Evolutionary conservation across 2,888 invertebrate species (phyloP).

Genomic region (Diadegma fenestrale): DNA sequence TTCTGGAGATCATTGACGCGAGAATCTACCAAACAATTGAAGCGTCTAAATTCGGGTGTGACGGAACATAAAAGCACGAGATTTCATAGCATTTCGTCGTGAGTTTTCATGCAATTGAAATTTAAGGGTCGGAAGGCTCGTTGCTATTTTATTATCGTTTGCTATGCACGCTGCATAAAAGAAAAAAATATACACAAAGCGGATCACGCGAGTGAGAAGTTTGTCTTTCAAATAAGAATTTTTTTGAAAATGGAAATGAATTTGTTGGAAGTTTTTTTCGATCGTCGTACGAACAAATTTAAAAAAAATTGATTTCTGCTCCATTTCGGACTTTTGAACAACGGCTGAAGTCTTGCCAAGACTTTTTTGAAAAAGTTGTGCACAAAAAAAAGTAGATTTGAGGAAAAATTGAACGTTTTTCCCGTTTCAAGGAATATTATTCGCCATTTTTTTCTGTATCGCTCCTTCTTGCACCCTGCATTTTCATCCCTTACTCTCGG

Average conservation of each 20-base stretch:
- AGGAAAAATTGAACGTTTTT: too few species aligned
- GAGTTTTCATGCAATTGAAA: too few species aligned
- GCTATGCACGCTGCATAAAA: too few species aligned
- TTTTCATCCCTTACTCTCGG: not conserved
- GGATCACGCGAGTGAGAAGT: slow-evolving; percentile 54
- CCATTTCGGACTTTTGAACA: not conserved
- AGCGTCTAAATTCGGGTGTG: too few species aligned
- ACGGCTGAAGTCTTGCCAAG: not conserved
- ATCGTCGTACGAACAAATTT: slow-evolving; percentile 56
- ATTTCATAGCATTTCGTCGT: too few species aligned
- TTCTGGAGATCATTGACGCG: not conserved
- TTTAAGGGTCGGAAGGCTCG: too few species aligned
- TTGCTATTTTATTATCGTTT: too few species aligned
- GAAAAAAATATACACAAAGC: not conserved
- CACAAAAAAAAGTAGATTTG: not conserved
- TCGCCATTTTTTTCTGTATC: not conserved
- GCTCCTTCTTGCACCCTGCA: not conserved
- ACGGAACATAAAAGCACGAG: too few species aligned
- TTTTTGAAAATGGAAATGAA: slow-evolving; percentile 69
- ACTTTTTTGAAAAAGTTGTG: not conserved
- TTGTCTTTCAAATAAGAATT: slow-evolving; percentile 64
- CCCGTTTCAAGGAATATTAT: too few species aligned
- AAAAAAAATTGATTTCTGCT: not conserved
- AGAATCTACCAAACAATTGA: not conserved
- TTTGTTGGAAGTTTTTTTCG: slow-evolving; percentile 66